phyloP scores from a whole-genome alignment of 2,797 vertebrate species.

The Aplochiton taeniatus region DNA sequence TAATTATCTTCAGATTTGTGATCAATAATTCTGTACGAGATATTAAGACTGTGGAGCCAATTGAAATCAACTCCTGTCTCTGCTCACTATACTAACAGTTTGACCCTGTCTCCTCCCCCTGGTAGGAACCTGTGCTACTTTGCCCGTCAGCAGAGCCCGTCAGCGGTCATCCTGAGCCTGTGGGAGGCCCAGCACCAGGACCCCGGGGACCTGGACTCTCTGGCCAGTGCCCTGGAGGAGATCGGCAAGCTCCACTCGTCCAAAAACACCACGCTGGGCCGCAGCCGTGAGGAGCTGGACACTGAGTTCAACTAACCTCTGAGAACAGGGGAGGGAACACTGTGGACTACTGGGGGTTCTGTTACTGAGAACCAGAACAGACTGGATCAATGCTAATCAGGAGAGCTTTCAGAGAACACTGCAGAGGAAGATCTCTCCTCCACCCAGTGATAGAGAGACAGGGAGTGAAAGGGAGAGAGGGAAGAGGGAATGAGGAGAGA shows the following conservation, averaged over 20 bases:
- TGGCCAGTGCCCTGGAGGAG: slow-evolving; percentile 96
- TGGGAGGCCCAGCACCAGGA: slow-evolving; percentile 92
- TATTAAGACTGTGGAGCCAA: background rate
- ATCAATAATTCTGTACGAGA: background rate
- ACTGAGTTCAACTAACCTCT: slow-evolving; percentile 80
- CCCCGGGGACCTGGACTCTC: slow-evolving; percentile 91
- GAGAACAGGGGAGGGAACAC: slow-evolving; percentile 52
- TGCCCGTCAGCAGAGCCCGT: too few relatives aligned
- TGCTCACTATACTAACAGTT: slow-evolving; percentile 42
- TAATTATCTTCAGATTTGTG: background rate
- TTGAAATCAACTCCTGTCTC: background rate
- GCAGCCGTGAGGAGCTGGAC: slow-evolving; percentile 73
- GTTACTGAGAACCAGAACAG: background rate
- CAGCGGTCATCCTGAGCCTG: too few relatives aligned
- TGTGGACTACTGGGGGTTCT: too few relatives aligned
- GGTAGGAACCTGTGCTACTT: too few relatives aligned
- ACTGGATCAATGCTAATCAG: background rate
- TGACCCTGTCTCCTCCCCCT: too few relatives aligned
- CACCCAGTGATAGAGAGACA: slow-evolving; percentile 1
- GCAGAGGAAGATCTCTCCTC: background rate
- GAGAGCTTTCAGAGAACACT: background rate
- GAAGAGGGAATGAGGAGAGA: slow-evolving; percentile 6
- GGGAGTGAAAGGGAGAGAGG: background rate
- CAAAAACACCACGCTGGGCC: slow-evolving; percentile 67
- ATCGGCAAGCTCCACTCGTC: slow-evolving; percentile 88